Evolutionary conservation across 2,797 vertebrate genomes (phyloP).

Genomic region (Perodicticus potto): DNA sequence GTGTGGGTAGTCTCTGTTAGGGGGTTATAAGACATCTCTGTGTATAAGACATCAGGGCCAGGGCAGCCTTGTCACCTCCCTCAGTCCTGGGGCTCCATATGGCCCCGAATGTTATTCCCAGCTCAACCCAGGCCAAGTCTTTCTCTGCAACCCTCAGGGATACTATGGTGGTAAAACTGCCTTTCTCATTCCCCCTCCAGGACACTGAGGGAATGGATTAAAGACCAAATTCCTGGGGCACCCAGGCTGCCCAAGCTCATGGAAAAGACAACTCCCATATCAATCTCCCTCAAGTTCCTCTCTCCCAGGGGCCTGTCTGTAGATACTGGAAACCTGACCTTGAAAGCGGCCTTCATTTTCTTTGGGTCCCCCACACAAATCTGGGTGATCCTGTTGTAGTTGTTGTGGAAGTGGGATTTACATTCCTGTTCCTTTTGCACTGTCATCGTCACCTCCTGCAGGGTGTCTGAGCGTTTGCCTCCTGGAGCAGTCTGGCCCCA

Average conservation of each 20-base stretch:
- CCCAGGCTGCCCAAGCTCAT: neutral
- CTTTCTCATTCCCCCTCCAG: neutral
- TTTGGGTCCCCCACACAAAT: slow-evolving; percentile 29
- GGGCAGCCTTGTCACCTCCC: neutral
- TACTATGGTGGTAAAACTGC: neutral
- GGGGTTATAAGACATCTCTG: too few relatives aligned
- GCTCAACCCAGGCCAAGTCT: neutral
- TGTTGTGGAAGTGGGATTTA: accelerated
- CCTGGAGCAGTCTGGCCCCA: accelerated
- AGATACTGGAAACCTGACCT: neutral
- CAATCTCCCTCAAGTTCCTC: neutral
- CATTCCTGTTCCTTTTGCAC: neutral
- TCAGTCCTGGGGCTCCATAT: neutral
- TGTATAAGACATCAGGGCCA: neutral
- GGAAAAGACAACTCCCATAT: neutral
- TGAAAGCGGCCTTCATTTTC: neutral
- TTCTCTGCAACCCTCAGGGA: neutral
- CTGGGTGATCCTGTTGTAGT: neutral
- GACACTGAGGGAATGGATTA: neutral
- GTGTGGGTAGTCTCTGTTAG: neutral
- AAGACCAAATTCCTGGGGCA: neutral
- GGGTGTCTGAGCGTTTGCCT: accelerated
- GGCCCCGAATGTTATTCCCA: neutral
- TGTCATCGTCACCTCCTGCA: neutral
- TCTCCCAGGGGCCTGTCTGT: neutral